Conservation (phyloP, 2,888 invertebrate species). For the Leucophenga montana region DNA sequence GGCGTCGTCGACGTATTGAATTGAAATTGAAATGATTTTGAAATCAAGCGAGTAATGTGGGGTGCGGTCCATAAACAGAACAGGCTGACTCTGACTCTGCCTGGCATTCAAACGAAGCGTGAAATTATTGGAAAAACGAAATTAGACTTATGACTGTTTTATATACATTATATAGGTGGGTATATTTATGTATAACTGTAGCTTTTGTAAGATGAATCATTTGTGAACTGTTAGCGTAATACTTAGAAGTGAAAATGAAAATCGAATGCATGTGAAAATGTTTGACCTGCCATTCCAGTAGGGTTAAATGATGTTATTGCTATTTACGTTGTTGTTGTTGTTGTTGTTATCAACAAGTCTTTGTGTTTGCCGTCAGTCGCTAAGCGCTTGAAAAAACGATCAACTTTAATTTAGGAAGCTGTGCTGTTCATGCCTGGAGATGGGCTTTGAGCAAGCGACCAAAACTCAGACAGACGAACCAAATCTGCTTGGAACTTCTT, state of each 20-base stretch:
- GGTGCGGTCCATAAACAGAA: constrained; percentile 49
- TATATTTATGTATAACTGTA: constrained; percentile 31
- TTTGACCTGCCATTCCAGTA: constrained; percentile 55
- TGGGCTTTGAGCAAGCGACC: too few relatives aligned
- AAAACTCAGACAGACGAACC: neutral
- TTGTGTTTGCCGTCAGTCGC: neutral
- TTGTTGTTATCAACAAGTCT: neutral
- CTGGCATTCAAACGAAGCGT: constrained; percentile 4
- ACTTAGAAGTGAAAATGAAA: constrained; percentile 34
- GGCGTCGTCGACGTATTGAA: constrained; percentile 26
- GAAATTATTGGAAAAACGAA: neutral
- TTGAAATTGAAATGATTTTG: constrained; percentile 67
- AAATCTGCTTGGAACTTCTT: neutral
- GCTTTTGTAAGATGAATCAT: neutral
- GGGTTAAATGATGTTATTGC: constrained; percentile 47
- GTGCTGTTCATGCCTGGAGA: neutral
- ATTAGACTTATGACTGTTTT: neutral
- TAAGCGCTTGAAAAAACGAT: constrained; percentile 8
- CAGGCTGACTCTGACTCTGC: too few relatives aligned
- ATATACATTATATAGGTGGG: neutral
- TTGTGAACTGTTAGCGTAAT: neutral
- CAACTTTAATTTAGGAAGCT: neutral
- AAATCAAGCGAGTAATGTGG: constrained; percentile 54
- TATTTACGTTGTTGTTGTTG: neutral
- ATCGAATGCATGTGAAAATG: constrained; percentile 42